Conservation (phyloP, 2,113 vertebrate species). For the Petroica traversi region DNA sequence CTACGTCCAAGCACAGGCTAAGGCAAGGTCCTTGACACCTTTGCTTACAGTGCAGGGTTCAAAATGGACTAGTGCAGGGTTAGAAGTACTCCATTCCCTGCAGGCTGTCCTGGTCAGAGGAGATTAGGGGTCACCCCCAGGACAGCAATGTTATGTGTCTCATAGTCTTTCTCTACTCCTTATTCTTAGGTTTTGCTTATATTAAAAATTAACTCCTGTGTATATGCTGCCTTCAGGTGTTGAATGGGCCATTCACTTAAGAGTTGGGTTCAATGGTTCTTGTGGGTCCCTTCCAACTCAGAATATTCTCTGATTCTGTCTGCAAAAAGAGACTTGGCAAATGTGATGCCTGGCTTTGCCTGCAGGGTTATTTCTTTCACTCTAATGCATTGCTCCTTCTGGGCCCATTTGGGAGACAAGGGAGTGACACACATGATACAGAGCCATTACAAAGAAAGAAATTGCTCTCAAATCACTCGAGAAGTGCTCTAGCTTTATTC, state of each 20-base stretch:
- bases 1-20: background rate
- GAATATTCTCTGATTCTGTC: background rate
- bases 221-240: background rate
- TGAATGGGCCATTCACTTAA: background rate
- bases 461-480: background rate
- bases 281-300: background rate
- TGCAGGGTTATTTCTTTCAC: background rate
- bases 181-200: background rate
- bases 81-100: background rate
- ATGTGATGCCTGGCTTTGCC: background rate
- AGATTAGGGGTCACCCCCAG: background rate
- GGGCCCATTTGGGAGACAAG: background rate
- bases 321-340: background rate
- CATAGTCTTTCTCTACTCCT: background rate
- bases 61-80: background rate
- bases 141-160: accelerated
- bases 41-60: accelerated
- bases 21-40: background rate
- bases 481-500: background rate
- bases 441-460: background rate
- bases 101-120: background rate
- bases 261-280: background rate
- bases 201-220: background rate
- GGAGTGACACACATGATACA: background rate
- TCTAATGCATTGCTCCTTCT: background rate